Conservation (phyloP, 2,797 vertebrate species). For the Caiman crocodilus region DNA sequence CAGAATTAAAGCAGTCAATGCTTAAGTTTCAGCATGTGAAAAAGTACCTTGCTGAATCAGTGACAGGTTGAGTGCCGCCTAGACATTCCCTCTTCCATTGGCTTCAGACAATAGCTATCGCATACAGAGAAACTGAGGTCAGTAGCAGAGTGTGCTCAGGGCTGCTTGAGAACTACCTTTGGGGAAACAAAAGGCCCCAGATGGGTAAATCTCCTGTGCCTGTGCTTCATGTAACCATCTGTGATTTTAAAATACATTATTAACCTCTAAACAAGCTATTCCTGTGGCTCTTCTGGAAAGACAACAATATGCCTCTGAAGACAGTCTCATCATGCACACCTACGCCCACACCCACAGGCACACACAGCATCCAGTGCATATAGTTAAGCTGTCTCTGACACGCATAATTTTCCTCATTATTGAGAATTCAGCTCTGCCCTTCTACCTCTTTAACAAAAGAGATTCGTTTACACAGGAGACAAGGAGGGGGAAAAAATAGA, state of each 20-base stretch:
- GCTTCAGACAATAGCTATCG: background rate
- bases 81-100: background rate
- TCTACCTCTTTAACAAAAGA: constrained; percentile 47
- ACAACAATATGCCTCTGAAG: constrained; percentile 60
- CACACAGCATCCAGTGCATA: constrained; percentile 50
- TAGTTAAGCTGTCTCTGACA: constrained; percentile 72
- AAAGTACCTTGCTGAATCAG: no score
- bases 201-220: background rate
- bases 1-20: no score
- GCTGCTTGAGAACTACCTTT: background rate
- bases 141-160: background rate
- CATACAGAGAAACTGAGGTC: background rate
- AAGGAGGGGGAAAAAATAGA: background rate
- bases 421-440: constrained; percentile 53
- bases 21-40: background rate
- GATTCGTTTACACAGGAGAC: constrained; percentile 23
- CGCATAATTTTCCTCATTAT: constrained; percentile 60
- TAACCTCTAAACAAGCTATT: constrained; percentile 67
- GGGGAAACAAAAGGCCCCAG: background rate
- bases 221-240: constrained; percentile 14
- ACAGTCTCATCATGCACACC: constrained; percentile 64
- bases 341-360: constrained; percentile 52
- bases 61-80: no score
- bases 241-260: constrained; percentile 63
- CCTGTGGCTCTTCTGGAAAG: constrained; percentile 63